Conservation (phyloP, 2,888 invertebrate species). For the Lasius fuliginosus region DNA sequence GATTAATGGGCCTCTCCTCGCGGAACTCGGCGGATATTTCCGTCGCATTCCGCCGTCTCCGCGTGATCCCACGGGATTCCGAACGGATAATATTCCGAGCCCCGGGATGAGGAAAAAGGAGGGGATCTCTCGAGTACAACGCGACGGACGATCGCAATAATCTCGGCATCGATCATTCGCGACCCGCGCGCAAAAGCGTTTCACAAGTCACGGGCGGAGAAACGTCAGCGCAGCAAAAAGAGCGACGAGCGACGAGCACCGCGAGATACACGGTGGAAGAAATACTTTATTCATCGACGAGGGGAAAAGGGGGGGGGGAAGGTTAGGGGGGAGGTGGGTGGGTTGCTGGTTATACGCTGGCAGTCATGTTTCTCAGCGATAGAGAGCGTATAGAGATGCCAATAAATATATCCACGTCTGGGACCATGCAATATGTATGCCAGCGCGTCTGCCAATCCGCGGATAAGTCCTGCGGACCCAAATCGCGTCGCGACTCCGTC, state of each 20-base stretch:
- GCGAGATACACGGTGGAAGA: constrained; percentile 68
- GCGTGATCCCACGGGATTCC: constrained; percentile 44
- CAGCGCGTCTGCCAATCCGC: constrained; percentile 78
- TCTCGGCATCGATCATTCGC: constrained; percentile 80
- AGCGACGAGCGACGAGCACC: constrained; percentile 60
- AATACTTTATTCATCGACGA: constrained; percentile 81
- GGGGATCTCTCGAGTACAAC: constrained; percentile 3
- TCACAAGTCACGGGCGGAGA: constrained; percentile 58
- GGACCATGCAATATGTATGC: constrained; percentile 84
- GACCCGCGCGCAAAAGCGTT: constrained; percentile 71
- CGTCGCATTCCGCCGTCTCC: constrained; percentile 39
- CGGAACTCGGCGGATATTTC: constrained; percentile 18
- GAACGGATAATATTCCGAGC: constrained; percentile 20
- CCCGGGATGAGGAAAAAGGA: constrained; percentile 29
- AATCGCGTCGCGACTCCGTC: constrained; percentile 58
- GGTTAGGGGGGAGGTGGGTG: constrained; percentile 32
- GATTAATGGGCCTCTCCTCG: constrained; percentile 41
- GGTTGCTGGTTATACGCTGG: not conserved
- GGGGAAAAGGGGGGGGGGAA: constrained; percentile 43
- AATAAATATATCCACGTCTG: constrained; percentile 83
- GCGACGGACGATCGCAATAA: constrained; percentile 67
- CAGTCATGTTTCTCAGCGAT: constrained; percentile 76
- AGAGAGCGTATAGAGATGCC: constrained; percentile 80
- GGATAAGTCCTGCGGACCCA: constrained; percentile 71
- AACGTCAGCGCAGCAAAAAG: constrained; percentile 69